phyloP scores from a whole-genome alignment of 2,113 vertebrate species.

The Cephalopterus ornatus region DNA sequence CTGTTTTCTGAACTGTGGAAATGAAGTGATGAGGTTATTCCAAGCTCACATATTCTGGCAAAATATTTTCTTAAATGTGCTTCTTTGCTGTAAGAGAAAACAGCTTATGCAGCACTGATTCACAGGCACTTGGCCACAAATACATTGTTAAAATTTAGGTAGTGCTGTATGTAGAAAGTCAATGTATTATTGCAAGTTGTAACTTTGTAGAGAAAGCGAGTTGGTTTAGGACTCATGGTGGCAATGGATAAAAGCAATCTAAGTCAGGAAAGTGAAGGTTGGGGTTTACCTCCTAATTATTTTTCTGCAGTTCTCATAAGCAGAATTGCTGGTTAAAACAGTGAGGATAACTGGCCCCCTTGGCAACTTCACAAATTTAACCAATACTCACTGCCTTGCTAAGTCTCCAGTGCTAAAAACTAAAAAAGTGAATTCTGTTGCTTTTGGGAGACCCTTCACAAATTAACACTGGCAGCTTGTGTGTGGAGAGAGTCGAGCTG shows the following conservation, averaged over 20 bases:
- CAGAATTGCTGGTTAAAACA: not conserved
- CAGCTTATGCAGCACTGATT: not conserved
- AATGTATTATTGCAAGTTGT: not conserved
- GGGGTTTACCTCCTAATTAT: not conserved
- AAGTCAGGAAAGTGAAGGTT: not conserved
- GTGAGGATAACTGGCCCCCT: not conserved
- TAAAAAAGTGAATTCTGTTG: not conserved
- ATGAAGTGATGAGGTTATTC: not conserved
- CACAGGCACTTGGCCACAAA: not conserved
- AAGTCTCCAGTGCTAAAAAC: not conserved
- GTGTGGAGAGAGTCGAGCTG: not conserved
- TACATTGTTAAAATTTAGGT: not conserved
- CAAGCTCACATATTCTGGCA: not conserved
- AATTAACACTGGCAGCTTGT: not conserved
- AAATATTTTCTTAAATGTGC: not conserved
- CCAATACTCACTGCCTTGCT: not conserved
- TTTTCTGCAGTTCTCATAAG: not conserved
- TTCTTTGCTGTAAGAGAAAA: not conserved
- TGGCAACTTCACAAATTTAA: not conserved
- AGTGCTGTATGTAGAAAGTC: not conserved
- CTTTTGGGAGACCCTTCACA: not conserved
- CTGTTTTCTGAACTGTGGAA: not conserved
- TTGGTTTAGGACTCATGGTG: not conserved
- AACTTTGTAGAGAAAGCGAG: not conserved
- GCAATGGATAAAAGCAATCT: not conserved